These are phyloP conservation scores for Macrochelys suwanniensis DNA, from an alignment of 2,797 vertebrate genomes.

Conservation along the genomic window DNA sequence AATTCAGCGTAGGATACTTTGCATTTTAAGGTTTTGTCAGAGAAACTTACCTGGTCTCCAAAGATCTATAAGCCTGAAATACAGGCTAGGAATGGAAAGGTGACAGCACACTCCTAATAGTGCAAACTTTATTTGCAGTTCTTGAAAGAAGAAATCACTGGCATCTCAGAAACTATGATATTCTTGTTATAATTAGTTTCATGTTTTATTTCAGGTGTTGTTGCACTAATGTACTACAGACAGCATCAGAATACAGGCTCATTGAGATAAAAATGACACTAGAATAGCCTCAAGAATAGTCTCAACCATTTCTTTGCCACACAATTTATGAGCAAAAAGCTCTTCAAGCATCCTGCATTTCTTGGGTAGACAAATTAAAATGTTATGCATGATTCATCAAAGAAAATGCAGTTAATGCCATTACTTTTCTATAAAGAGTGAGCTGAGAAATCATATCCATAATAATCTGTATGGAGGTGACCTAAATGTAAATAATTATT, in stretches of 20 bases:
- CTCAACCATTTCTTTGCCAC: neutral
- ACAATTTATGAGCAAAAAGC: neutral
- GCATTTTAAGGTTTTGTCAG: neutral
- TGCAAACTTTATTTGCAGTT: neutral
- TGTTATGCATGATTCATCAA: neutral
- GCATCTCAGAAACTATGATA: neutral
- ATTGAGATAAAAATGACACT: neutral
- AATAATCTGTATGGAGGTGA: neutral
- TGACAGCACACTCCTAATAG: neutral
- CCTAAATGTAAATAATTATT: conserved; percentile 18
- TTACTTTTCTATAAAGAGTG: neutral
- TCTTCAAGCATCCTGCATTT: neutral
- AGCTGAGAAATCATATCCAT: neutral
- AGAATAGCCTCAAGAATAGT: neutral
- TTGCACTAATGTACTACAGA: neutral
- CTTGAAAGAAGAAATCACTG: neutral
- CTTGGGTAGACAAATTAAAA: neutral
- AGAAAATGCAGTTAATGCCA: neutral
- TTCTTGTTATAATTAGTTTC: neutral
- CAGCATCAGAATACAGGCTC: neutral
- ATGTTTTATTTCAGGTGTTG: neutral
- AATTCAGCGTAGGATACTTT: neutral
- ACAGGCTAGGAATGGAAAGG: neutral
- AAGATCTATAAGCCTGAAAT: neutral
- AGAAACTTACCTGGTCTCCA: neutral